These are phyloP conservation scores for Callosobruchus maculatus DNA, from an alignment of 2,888 invertebrate species.

Conservation along the genomic window DNA sequence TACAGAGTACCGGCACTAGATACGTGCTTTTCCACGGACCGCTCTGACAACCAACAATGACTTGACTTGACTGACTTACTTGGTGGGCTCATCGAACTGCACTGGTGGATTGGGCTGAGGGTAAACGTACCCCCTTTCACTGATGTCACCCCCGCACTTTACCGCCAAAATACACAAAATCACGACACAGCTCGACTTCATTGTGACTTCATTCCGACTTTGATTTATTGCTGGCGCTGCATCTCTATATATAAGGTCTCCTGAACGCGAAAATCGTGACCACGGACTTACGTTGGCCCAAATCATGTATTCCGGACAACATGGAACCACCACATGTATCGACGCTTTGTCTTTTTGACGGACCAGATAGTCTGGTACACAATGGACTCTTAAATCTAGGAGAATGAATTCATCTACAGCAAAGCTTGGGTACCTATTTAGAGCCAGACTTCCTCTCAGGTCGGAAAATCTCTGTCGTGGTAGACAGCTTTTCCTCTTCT, in stretches of 20 bases:
- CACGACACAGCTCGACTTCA: neutral
- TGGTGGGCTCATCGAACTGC: slow-evolving; percentile 31
- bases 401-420: too few species aligned
- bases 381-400: too few species aligned
- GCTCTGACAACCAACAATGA: too few species aligned
- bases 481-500: too few species aligned
- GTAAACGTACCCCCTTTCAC: slow-evolving; percentile 30
- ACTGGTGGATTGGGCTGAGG: slow-evolving; percentile 34
- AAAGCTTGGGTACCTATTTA: too few species aligned
- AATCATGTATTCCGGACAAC: slow-evolving; percentile 19
- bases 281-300: slow-evolving; percentile 16
- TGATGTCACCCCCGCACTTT: neutral
- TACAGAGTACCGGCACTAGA: too few species aligned
- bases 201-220: slow-evolving; percentile 4
- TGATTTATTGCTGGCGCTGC: slow-evolving; percentile 2
- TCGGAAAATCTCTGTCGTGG: too few species aligned
- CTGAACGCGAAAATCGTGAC: slow-evolving; percentile 21
- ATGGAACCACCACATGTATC: slow-evolving; percentile 6
- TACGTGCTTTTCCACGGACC: too few species aligned
- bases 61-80: slow-evolving; percentile 1
- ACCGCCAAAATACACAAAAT: neutral
- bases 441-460: too few species aligned
- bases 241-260: slow-evolving; percentile 21
- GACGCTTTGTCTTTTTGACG: slow-evolving; percentile 3
- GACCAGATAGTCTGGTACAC: neutral